Percentiles rank a stretch among this genome's conserved stretches.
Conservation (phyloP, 2,797 vertebrate species). For the Spea hammondii region DNA sequence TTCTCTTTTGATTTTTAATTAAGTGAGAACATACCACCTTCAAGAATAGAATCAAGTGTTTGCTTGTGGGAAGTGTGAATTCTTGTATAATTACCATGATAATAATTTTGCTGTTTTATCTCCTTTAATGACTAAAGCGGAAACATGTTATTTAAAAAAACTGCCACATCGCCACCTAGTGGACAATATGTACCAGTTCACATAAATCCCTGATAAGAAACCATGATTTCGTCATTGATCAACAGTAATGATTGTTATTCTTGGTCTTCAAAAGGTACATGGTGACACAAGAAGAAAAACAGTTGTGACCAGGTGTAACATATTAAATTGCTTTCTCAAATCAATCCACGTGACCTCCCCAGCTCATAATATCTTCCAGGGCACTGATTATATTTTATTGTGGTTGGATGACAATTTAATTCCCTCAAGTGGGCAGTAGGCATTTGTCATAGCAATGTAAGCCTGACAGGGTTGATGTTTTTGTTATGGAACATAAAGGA, state of each 20-base stretch:
- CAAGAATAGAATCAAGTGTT: slow-evolving; percentile 46
- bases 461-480: slow-evolving; percentile 29
- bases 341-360: slow-evolving; percentile 31
- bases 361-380: slow-evolving; percentile 30
- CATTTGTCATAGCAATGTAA: slow-evolving; percentile 38
- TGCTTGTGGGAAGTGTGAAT: slow-evolving; percentile 45
- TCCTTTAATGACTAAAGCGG: background rate
- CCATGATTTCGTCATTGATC: too few species aligned
- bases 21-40: slow-evolving; percentile 41
- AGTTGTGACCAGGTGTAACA: background rate
- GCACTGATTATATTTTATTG: slow-evolving; percentile 29
- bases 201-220: too few species aligned
- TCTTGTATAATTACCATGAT: slow-evolving; percentile 37
- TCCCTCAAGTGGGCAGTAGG: slow-evolving; percentile 28
- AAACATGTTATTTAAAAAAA: background rate
- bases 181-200: background rate
- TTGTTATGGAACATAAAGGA: slow-evolving; percentile 33
- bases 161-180: slow-evolving; percentile 44
- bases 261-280: too few species aligned
- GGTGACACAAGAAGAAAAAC: too few species aligned
- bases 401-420: slow-evolving; percentile 31
- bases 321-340: slow-evolving; percentile 33
- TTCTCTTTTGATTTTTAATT: slow-evolving; percentile 24
- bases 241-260: too few species aligned
- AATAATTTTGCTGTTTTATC: slow-evolving; percentile 22